A percentile compares a stretch with the other conserved stretches of the same genome.
Evolutionary conservation across 2,797 vertebrate species (phyloP).

Genomic region (Alauda arvensis): DNA sequence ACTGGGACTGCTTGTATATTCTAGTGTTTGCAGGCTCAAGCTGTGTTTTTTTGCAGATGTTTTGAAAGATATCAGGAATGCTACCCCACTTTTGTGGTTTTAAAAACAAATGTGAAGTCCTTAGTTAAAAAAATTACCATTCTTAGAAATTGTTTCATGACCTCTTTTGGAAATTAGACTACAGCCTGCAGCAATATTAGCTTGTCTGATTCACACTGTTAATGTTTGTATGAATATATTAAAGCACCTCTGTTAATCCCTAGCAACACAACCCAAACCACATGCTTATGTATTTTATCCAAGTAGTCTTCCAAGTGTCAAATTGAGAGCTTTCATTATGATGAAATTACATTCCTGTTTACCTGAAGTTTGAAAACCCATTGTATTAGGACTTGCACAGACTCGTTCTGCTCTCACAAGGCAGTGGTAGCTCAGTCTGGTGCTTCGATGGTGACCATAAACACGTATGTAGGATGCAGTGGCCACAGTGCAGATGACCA

Average conservation of each 20-base stretch:
- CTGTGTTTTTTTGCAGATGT: conserved; percentile 7
- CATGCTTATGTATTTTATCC: background rate
- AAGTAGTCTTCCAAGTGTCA: background rate
- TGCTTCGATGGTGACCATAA: background rate
- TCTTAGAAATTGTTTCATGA: background rate
- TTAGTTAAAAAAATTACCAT: background rate
- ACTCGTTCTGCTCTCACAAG: background rate
- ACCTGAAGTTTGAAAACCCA: background rate
- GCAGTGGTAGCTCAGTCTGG: background rate
- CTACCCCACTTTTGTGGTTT: background rate
- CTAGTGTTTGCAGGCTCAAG: background rate
- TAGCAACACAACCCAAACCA: background rate
- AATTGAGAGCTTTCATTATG: background rate
- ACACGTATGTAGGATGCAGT: background rate
- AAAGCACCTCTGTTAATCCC: background rate
- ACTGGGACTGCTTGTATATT: conserved; percentile 28
- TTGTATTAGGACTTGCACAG: background rate
- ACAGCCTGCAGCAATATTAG: background rate
- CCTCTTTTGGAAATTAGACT: background rate
- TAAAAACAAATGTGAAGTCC: background rate
- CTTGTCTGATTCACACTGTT: conserved; percentile 9
- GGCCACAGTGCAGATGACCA: background rate
- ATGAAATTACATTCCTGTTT: conserved; percentile 15
- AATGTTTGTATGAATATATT: conserved; percentile 7
- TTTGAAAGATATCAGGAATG: conserved; percentile 13